Percentiles rank a stretch among this genome's conserved stretches.
Conservation (phyloP, 2,888 invertebrate species). For the Folsomia candida region DNA sequence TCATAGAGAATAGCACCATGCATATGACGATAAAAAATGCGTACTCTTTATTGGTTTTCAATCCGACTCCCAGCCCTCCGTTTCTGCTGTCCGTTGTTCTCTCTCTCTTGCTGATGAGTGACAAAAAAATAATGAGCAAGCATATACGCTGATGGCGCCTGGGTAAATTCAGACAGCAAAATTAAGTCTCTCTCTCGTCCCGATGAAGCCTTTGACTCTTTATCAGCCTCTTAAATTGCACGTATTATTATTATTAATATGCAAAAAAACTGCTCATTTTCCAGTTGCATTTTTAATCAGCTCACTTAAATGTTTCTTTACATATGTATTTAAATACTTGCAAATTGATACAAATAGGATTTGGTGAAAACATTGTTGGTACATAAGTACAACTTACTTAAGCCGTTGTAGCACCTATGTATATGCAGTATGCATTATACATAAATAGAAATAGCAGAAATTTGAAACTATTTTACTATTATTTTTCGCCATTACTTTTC, state of each 20-base stretch:
- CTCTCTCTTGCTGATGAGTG: conserved; percentile 3
- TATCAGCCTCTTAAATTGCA: background rate
- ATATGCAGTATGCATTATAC: too few relatives aligned
- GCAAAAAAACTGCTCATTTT: background rate
- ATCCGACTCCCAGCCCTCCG: background rate
- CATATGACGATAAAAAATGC: conserved; percentile 4
- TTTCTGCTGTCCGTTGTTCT: background rate
- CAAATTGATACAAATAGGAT: too few relatives aligned
- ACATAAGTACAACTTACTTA: too few relatives aligned
- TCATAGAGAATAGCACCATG: background rate
- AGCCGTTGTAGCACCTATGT: too few relatives aligned
- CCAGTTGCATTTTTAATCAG: background rate
- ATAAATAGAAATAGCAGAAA: too few relatives aligned
- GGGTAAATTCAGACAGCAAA: conserved; percentile 1
- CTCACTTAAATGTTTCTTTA: background rate
- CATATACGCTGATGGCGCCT: conserved; percentile 23
- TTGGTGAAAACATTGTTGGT: too few relatives aligned
- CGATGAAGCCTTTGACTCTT: background rate
- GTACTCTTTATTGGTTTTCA: conserved; percentile 10
- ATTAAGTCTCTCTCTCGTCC: background rate
- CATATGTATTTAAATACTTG: too few relatives aligned
- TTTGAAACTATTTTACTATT: too few relatives aligned
- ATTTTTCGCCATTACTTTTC: too few relatives aligned
- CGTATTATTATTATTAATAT: too few relatives aligned
- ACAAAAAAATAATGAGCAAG: conserved; percentile 30